These are phyloP conservation scores for Manduca sexta DNA, from an alignment of 1,140 invertebrate species.

Conservation along the genomic window DNA sequence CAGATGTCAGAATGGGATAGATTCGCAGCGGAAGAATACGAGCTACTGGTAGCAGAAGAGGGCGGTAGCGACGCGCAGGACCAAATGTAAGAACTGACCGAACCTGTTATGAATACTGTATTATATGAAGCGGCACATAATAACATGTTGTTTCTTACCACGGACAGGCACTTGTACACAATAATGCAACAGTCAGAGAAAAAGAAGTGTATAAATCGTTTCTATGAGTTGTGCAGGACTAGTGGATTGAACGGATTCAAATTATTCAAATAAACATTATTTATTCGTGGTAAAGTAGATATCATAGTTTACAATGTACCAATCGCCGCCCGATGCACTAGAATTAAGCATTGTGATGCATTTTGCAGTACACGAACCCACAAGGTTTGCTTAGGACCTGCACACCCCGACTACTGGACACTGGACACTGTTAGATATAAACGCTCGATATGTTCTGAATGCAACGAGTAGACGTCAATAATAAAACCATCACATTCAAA, in stretches of 20 bases:
- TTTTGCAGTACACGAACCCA: slow-evolving; percentile 16
- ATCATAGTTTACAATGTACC: slow-evolving; percentile 16
- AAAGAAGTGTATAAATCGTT: slow-evolving; percentile 57
- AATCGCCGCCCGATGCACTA: slow-evolving; percentile 29
- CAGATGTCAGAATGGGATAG: slow-evolving; percentile 98
- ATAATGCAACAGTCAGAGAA: slow-evolving; percentile 56
- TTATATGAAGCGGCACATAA: slow-evolving; percentile 18
- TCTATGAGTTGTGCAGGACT: slow-evolving; percentile 55
- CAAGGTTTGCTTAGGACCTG: slow-evolving; percentile 9
- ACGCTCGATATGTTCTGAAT: slow-evolving; percentile 40
- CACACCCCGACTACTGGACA: neutral
- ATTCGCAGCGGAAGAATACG: slow-evolving; percentile 98
- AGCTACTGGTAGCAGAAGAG: slow-evolving; percentile 96
- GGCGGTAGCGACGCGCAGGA: slow-evolving; percentile 90
- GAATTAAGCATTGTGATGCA: slow-evolving; percentile 16
- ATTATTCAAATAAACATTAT: slow-evolving; percentile 49
- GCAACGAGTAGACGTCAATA: slow-evolving; percentile 14
- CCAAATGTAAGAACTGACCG: slow-evolving; percentile 79
- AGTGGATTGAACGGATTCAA: slow-evolving; percentile 49
- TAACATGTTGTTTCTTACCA: slow-evolving; percentile 40
- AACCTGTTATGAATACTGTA: slow-evolving; percentile 3
- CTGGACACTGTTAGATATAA: neutral
- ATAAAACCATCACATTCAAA: too few species aligned
- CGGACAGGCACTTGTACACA: slow-evolving; percentile 61
- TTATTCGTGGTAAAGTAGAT: slow-evolving; percentile 51